Evolutionary conservation across 92 coral and sea anemone genomes (phyloP).

Genomic region (Metridium senile): DNA sequence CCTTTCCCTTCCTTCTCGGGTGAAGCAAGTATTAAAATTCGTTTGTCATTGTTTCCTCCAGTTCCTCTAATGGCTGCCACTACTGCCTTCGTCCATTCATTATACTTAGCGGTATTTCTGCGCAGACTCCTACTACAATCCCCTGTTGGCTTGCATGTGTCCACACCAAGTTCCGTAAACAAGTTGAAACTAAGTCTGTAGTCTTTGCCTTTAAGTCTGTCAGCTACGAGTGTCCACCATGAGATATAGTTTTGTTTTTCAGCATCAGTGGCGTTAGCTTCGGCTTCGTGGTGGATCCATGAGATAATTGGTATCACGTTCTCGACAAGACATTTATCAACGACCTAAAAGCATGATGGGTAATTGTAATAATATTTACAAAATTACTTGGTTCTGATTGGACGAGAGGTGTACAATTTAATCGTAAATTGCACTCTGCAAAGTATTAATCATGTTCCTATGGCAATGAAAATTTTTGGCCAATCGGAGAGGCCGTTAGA

Average conservation of each 20-base stretch:
- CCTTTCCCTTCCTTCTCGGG: slow-evolving; percentile 55
- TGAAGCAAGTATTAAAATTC: slow-evolving; percentile 66
- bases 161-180: slow-evolving; percentile 69
- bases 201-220: slow-evolving; percentile 49
- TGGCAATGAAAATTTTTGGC: too few species aligned
- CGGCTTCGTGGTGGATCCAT: slow-evolving; percentile 59
- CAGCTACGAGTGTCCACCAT: slow-evolving; percentile 66
- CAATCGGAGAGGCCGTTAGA: too few species aligned
- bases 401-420: too few species aligned
- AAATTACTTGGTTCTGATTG: too few species aligned
- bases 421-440: background rate
- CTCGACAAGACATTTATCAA: slow-evolving; percentile 33
- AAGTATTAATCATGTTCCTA: background rate
- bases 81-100: slow-evolving; percentile 64
- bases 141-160: too few species aligned
- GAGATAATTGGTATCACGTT: slow-evolving; percentile 49
- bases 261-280: slow-evolving; percentile 37
- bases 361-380: background rate
- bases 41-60: slow-evolving; percentile 56
- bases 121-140: slow-evolving; percentile 68
- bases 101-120: slow-evolving; percentile 51
- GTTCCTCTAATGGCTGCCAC: slow-evolving; percentile 54
- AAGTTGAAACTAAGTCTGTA: slow-evolving; percentile 65
- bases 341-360: background rate
- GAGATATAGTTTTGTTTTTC: slow-evolving; percentile 37